Conservation (phyloP, 2,888 invertebrate genomes). For the Hirtodrosophila trivittata region DNA sequence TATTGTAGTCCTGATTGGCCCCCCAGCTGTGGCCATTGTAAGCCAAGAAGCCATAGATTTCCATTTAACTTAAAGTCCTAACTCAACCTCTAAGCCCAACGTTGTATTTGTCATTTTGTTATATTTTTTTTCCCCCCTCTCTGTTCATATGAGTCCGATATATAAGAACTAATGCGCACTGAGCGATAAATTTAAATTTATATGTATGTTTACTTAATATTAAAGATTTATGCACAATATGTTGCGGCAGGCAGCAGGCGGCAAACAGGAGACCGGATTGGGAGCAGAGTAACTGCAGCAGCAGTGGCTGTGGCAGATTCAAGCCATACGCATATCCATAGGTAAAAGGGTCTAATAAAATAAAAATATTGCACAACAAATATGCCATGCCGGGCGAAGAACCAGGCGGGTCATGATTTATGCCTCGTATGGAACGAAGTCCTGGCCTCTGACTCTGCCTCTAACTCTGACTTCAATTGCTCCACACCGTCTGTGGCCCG, state of each 20-base stretch:
- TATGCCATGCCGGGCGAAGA: slow-evolving; percentile 28
- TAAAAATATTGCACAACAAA: slow-evolving; percentile 66
- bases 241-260: slow-evolving; percentile 33
- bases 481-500: slow-evolving; percentile 2
- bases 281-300: slow-evolving; percentile 33
- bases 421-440: slow-evolving; percentile 24
- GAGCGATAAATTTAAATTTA: slow-evolving; percentile 75
- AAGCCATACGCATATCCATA: slow-evolving; percentile 18
- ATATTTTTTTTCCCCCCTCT: slow-evolving; percentile 6
- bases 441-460: slow-evolving; percentile 15
- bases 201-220: slow-evolving; percentile 74
- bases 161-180: slow-evolving; percentile 59
- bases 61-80: slow-evolving; percentile 71
- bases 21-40: slow-evolving; percentile 34
- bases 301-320: background rate
- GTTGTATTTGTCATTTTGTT: slow-evolving; percentile 4
- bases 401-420: slow-evolving; percentile 53
- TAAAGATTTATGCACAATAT: slow-evolving; percentile 73
- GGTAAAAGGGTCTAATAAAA: slow-evolving; percentile 68
- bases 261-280: background rate
- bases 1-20: slow-evolving; percentile 2
- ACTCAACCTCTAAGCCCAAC: slow-evolving; percentile 42
- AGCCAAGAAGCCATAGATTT: slow-evolving; percentile 73
- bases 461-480: background rate
- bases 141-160: slow-evolving; percentile 32